A percentile compares a stretch with the other conserved stretches of the same genome.
Evolutionary conservation across 2,888 invertebrate genomes (phyloP).

Genomic region (Synanthedon vespiformis): DNA sequence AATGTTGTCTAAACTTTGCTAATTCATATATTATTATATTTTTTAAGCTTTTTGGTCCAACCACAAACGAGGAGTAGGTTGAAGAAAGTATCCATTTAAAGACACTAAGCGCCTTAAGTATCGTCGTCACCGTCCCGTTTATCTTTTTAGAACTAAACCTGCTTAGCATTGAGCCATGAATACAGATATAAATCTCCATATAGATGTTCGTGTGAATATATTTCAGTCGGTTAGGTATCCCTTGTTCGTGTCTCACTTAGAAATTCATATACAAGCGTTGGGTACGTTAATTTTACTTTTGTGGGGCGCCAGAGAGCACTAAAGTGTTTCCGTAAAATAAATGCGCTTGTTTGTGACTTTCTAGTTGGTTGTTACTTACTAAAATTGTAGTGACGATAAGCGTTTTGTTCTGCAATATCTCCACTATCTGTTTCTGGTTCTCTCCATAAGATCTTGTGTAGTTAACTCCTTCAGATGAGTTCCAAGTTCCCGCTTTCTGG

Average conservation of each 20-base stretch:
- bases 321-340: constrained; percentile 30
- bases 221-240: constrained; percentile 22
- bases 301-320: constrained; percentile 32
- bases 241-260: constrained; percentile 20
- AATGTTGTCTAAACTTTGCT: too few species aligned
- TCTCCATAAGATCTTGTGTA: constrained; percentile 89
- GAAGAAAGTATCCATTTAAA: too few species aligned
- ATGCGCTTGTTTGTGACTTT: constrained; percentile 15
- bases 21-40: too few species aligned
- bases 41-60: too few species aligned
- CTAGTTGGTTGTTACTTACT: constrained; percentile 71
- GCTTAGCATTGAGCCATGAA: constrained; percentile 20
- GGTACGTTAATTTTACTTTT: constrained; percentile 42
- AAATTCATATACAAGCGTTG: constrained; percentile 23
- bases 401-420: constrained; percentile 91
- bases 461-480: constrained; percentile 88
- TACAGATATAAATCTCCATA: constrained; percentile 19
- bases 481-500: constrained; percentile 89
- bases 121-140: too few species aligned
- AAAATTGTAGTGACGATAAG: constrained; percentile 91
- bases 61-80: too few species aligned
- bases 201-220: constrained; percentile 27
- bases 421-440: constrained; percentile 88
- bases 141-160: neutral
- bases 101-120: too few species aligned